phyloP scores from a whole-genome alignment of 2,888 invertebrate species.

The Leptopilina myrica region DNA sequence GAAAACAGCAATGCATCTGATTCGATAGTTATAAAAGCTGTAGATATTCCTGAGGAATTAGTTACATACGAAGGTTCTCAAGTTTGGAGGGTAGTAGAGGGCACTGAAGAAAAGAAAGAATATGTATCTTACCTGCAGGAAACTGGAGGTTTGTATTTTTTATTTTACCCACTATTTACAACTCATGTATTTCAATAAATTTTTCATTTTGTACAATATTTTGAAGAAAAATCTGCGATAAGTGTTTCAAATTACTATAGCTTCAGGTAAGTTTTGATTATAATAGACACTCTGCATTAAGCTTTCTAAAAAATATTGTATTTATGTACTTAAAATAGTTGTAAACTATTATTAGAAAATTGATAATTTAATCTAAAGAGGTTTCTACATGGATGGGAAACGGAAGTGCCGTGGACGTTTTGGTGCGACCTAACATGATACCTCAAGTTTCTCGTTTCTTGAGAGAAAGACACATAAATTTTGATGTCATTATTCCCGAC shows the following conservation, averaged over 20 bases:
- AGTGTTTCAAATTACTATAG: no score
- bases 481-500: slow-evolving; percentile 86
- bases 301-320: no score
- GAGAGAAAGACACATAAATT: slow-evolving; percentile 81
- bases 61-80: slow-evolving; percentile 87
- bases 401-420: slow-evolving; percentile 82
- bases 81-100: slow-evolving; percentile 83
- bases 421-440: slow-evolving; percentile 83
- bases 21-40: slow-evolving; percentile 59
- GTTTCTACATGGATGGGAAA: slow-evolving; percentile 84
- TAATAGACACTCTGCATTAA: no score
- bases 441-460: slow-evolving; percentile 82
- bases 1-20: slow-evolving; percentile 49
- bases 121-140: slow-evolving; percentile 78
- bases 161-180: neutral
- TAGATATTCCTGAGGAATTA: slow-evolving; percentile 69
- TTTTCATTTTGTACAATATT: neutral
- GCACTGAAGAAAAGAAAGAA: slow-evolving; percentile 78
- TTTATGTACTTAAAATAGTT: neutral
- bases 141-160: slow-evolving; percentile 77
- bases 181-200: slow-evolving; percentile 12
- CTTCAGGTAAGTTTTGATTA: no score
- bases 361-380: slow-evolving; percentile 74
- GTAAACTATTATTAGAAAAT: neutral
- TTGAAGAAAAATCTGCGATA: no score